These are phyloP conservation scores for Styela clava DNA, from an alignment of 23 tunicate genomes.

Conservation along the genomic window DNA sequence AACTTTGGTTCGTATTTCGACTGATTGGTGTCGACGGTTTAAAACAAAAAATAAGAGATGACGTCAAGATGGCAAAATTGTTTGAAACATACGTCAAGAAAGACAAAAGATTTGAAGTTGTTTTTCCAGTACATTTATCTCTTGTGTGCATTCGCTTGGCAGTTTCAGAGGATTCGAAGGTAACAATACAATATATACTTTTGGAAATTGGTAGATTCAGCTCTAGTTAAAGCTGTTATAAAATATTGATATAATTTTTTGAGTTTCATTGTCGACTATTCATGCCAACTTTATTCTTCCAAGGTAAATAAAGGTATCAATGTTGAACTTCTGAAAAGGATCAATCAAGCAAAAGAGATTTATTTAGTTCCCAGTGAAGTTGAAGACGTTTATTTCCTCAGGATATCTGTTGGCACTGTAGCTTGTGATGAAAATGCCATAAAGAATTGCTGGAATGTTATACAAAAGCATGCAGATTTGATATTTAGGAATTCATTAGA, in stretches of 20 bases:
- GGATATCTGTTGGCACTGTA: slow-evolving; percentile 28
- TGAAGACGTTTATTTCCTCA: slow-evolving; percentile 29
- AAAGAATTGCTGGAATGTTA: slow-evolving; percentile 10
- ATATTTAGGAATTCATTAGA: too few relatives aligned
- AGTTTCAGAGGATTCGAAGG: not conserved
- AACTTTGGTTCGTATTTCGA: slow-evolving; percentile 76
- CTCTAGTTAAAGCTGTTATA: too few relatives aligned
- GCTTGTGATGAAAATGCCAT: slow-evolving; percentile 15
- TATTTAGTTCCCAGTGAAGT: slow-evolving; percentile 11
- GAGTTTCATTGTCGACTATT: too few relatives aligned
- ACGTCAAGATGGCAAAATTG: slow-evolving; percentile 36
- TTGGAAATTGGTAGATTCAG: too few relatives aligned
- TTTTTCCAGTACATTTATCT: slow-evolving; percentile 58
- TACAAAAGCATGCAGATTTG: slow-evolving; percentile 19
- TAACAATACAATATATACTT: too few relatives aligned
- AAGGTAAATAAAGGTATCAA: not conserved
- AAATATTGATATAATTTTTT: too few relatives aligned
- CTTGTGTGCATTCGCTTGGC: slow-evolving; percentile 53
- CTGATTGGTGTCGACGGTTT: slow-evolving; percentile 73
- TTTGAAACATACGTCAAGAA: slow-evolving; percentile 37
- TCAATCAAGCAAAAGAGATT: slow-evolving; percentile 28
- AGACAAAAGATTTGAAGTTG: slow-evolving; percentile 46
- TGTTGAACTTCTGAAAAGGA: not conserved
- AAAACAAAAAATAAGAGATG: slow-evolving; percentile 36
- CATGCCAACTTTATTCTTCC: too few relatives aligned